Evolutionary conservation across 1,140 invertebrate genomes (phyloP).

Genomic region (Trichomalopsis sarcophagae): DNA sequence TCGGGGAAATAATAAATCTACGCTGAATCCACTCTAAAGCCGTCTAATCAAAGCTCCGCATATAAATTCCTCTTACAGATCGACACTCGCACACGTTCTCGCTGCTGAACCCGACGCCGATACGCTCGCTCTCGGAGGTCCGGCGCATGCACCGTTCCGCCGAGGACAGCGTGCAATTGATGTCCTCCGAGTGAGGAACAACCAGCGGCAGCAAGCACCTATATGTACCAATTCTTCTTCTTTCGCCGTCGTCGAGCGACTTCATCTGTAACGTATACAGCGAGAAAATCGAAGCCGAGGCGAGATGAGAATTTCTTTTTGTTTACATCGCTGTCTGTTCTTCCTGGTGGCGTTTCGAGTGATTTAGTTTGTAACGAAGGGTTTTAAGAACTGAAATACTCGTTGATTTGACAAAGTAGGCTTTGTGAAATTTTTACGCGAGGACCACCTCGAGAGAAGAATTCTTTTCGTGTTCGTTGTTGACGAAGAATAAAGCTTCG

Average conservation of each 20-base stretch:
- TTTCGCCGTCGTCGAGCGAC: neutral
- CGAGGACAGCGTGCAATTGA: constrained; percentile 75
- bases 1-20: no score
- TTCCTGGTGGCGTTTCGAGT: neutral
- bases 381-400: neutral
- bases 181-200: constrained; percentile 69
- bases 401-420: neutral
- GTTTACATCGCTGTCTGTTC: neutral
- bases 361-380: neutral
- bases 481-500: neutral
- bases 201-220: neutral
- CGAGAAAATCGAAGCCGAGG: neutral
- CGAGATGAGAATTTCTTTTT: neutral
- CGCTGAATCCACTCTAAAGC: no score
- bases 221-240: neutral
- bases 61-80: constrained; percentile 59
- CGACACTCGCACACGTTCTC: constrained; percentile 73
- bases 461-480: constrained; percentile 14
- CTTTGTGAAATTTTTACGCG: neutral
- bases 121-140: constrained; percentile 74
- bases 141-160: constrained; percentile 73
- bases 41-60: no score
- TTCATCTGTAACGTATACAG: no score
- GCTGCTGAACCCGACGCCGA: constrained; percentile 73
- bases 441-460: neutral